phyloP scores from a whole-genome alignment of 2,888 invertebrate genomes.

The Eupithecia vulgata region DNA sequence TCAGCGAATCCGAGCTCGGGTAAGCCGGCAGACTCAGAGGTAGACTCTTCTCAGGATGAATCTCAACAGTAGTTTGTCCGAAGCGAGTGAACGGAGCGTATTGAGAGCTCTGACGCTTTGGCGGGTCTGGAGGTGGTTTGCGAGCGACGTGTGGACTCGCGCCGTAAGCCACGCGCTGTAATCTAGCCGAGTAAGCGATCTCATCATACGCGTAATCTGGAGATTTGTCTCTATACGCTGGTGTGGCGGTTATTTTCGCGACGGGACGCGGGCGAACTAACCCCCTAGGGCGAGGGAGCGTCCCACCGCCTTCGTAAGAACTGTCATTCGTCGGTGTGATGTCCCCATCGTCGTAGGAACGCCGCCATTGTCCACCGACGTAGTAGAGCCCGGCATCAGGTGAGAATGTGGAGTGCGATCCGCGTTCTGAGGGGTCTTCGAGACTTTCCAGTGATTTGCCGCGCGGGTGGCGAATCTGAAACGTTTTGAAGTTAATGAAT shows the following conservation, averaged over 20 bases:
- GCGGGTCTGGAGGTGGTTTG: slow-evolving; percentile 92
- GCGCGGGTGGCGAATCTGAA: slow-evolving; percentile 91
- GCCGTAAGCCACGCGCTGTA: slow-evolving; percentile 83
- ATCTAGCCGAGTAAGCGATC: slow-evolving; percentile 75
- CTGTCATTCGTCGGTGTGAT: slow-evolving; percentile 92
- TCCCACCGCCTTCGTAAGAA: slow-evolving; percentile 90
- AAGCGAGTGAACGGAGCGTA: slow-evolving; percentile 79
- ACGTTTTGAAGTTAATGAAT: not conserved
- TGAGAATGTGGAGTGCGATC: slow-evolving; percentile 85
- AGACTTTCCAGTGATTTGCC: slow-evolving; percentile 94
- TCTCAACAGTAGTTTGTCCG: slow-evolving; percentile 86
- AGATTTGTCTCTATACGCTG: slow-evolving; percentile 72
- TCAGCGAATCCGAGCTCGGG: slow-evolving; percentile 86
- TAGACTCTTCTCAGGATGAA: slow-evolving; percentile 83
- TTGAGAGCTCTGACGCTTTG: slow-evolving; percentile 87
- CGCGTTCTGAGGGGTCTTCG: slow-evolving; percentile 89
- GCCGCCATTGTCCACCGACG: slow-evolving; percentile 86
- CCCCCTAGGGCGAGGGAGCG: slow-evolving; percentile 92
- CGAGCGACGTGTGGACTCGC: slow-evolving; percentile 90
- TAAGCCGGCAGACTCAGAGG: slow-evolving; percentile 86
- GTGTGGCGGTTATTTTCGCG: slow-evolving; percentile 88
- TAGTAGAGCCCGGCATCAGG: slow-evolving; percentile 85
- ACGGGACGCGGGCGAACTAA: slow-evolving; percentile 91
- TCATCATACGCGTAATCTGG: slow-evolving; percentile 80
- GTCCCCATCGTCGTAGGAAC: slow-evolving; percentile 95